Evolutionary conservation across 2,113 vertebrate species (phyloP).

Genomic region (Butorides virescens): DNA sequence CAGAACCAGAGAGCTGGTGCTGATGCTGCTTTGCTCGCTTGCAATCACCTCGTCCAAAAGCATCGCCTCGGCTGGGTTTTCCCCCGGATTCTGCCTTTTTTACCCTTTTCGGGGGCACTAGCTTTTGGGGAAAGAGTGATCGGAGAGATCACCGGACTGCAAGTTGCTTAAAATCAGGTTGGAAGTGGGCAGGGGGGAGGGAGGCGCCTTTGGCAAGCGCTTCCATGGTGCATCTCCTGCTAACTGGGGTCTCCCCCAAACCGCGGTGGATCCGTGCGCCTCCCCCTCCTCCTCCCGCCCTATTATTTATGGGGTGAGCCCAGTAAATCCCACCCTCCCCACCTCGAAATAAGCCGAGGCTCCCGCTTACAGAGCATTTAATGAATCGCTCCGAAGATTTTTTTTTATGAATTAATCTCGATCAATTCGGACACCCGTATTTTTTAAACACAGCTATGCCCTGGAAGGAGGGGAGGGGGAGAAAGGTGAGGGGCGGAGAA

Average conservation of each 20-base stretch:
- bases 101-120: constrained; percentile 36
- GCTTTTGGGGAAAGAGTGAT: constrained; percentile 60
- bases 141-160: constrained; percentile 2
- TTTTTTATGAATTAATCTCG: constrained; percentile 33
- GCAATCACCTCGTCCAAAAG: constrained; percentile 61
- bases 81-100: constrained; percentile 54
- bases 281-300: constrained; percentile 59
- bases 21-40: constrained; percentile 66
- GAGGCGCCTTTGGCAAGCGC: constrained; percentile 64
- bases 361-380: constrained; percentile 33
- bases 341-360: constrained; percentile 33
- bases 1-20: constrained; percentile 60
- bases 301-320: constrained; percentile 70
- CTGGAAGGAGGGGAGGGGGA: background rate
- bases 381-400: constrained; percentile 29
- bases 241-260: constrained; percentile 66
- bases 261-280: constrained; percentile 35
- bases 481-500: constrained; percentile 58
- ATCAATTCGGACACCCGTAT: constrained; percentile 11
- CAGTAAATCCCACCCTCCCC: constrained; percentile 61
- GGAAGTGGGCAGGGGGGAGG: constrained; percentile 64
- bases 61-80: constrained; percentile 57
- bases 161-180: constrained; percentile 67
- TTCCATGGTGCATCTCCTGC: constrained; percentile 63
- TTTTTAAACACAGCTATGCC: constrained; percentile 8